A percentile compares a stretch with the other conserved stretches of the same genome.
Evolutionary conservation across 2,888 invertebrate species (phyloP).

Genomic region (Galerucella calmariensis): DNA sequence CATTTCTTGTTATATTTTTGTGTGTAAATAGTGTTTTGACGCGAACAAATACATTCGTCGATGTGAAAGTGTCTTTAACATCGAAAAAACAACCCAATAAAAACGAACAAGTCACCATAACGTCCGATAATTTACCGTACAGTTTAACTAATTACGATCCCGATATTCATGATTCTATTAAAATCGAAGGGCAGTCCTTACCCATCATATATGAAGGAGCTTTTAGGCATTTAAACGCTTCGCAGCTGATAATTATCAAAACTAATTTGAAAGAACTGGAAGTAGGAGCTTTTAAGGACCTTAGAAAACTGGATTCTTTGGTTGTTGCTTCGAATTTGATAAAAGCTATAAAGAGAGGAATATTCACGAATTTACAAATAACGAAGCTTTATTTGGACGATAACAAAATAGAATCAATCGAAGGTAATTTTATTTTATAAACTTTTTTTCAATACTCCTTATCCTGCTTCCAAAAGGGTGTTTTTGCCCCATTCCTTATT

Average conservation of each 20-base stretch:
- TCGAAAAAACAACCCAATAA: conserved; percentile 21
- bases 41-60: background rate
- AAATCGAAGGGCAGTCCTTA: conserved; percentile 26
- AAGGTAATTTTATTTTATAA: too few relatives aligned
- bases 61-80: conserved; percentile 3
- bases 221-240: conserved; percentile 16
- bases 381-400: conserved; percentile 19
- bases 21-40: background rate
- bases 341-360: conserved; percentile 22
- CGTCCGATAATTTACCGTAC: conserved; percentile 26
- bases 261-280: conserved; percentile 30
- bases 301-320: conserved; percentile 24
- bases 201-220: conserved; percentile 25
- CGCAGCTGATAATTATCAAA: conserved; percentile 17
- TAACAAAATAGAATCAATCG: conserved; percentile 26
- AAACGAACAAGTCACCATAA: conserved; percentile 15
- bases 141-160: conserved; percentile 15
- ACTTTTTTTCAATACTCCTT: too few relatives aligned
- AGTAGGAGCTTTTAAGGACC: conserved; percentile 22
- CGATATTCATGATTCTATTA: conserved; percentile 27
- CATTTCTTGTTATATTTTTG: background rate
- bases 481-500: too few relatives aligned
- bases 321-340: conserved; percentile 17
- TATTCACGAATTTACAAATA: conserved; percentile 24
- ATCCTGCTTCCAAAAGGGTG: too few relatives aligned